phyloP scores from a whole-genome alignment of 2,888 invertebrate genomes.

The Cheilosia variabilis region DNA sequence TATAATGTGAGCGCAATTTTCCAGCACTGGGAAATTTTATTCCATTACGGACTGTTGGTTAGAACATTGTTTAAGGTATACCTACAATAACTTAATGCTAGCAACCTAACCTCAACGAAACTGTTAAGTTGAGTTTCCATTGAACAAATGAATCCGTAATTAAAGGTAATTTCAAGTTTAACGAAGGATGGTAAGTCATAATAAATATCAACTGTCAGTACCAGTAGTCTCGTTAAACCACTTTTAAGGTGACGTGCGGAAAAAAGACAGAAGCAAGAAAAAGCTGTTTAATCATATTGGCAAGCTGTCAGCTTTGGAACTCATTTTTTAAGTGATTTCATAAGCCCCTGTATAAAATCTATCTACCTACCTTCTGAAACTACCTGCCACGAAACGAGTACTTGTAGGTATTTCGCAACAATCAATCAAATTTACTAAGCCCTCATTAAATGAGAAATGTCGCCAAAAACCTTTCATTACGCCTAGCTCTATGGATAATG shows the following conservation, averaged over 20 bases:
- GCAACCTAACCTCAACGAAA: not conserved
- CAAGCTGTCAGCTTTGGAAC: not conserved
- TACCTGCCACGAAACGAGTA: not conserved
- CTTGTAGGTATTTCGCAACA: constrained; percentile 17
- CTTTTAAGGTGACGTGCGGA: constrained; percentile 4
- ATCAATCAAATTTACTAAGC: constrained; percentile 6
- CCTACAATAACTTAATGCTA: not conserved
- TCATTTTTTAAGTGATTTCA: not conserved
- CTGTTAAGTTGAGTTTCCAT: not conserved
- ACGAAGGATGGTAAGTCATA: constrained; percentile 2
- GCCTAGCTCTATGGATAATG: not conserved
- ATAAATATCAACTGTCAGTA: not conserved
- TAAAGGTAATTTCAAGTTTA: constrained; percentile 24
- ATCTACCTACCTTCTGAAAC: not conserved
- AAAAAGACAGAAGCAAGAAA: not conserved
- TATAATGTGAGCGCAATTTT: constrained; percentile 10
- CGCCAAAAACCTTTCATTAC: too few relatives aligned
- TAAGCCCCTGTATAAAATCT: not conserved
- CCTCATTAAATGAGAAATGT: not conserved
- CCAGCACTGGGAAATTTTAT: not conserved
- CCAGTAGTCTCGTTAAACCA: constrained; percentile 3
- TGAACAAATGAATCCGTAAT: not conserved
- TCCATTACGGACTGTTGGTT: not conserved
- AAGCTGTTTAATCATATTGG: too few relatives aligned
- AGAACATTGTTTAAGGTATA: not conserved